Evolutionary conservation across 2,797 vertebrate genomes (phyloP).

Genomic region (Sebastes umbrosus): DNA sequence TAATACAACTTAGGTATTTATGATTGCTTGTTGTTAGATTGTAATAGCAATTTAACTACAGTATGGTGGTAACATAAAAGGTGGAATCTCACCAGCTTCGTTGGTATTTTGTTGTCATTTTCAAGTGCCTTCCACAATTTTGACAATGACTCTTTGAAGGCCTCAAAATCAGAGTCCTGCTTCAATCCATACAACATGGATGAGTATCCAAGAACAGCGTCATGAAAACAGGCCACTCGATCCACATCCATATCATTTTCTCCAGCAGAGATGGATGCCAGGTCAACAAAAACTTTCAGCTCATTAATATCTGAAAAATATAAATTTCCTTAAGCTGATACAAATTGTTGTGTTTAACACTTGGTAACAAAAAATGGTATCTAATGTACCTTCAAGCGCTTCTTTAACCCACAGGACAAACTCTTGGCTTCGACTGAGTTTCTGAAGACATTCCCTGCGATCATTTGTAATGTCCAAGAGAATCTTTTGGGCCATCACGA

Average conservation of each 20-base stretch:
- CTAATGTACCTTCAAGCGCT: constrained; percentile 28
- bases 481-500: constrained; percentile 4
- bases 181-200: constrained; percentile 86
- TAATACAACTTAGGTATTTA: neutral
- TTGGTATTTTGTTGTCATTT: constrained; percentile 83
- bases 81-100: constrained; percentile 84
- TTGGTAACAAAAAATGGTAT: neutral
- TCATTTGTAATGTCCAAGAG: constrained; percentile 22
- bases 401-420: constrained; percentile 50
- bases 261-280: constrained; percentile 93
- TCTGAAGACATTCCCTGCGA: constrained; percentile 33
- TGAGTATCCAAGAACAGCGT: constrained; percentile 88
- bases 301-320: constrained; percentile 84
- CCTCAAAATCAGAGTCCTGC: constrained; percentile 67
- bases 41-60: neutral
- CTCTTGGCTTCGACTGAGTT: neutral
- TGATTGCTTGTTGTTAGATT: neutral
- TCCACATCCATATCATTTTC: constrained; percentile 93
- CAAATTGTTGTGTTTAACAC: neutral
- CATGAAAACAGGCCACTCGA: constrained; percentile 90
- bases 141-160: constrained; percentile 74
- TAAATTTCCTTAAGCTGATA: neutral
- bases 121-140: constrained; percentile 90
- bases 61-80: neutral
- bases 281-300: constrained; percentile 92